These are phyloP conservation scores for Chrysolina americana DNA, from an alignment of 2,888 invertebrate genomes.

Conservation along the genomic window DNA sequence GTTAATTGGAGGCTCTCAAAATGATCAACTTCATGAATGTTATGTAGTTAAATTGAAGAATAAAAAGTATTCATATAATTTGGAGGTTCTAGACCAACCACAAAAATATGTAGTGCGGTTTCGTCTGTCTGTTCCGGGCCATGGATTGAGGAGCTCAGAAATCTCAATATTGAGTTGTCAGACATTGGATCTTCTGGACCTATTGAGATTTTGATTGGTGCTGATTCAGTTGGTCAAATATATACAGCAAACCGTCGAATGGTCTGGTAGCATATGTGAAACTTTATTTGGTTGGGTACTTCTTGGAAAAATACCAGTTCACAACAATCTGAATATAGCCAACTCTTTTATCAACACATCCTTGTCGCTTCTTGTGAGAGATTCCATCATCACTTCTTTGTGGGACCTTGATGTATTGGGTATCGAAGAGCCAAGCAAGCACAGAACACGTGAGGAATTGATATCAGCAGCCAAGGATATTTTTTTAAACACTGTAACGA, in stretches of 20 bases:
- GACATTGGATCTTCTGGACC: background rate
- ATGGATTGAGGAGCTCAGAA: conserved; percentile 1
- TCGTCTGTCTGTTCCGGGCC: background rate
- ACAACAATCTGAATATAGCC: too few species aligned
- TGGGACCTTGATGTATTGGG: too few species aligned
- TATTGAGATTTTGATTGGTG: background rate
- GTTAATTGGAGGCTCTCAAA: too few species aligned
- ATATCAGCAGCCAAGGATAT: background rate
- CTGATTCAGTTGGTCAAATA: background rate
- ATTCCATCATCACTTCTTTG: background rate
- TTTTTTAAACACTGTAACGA: background rate
- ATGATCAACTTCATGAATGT: too few species aligned
- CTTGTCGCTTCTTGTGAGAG: background rate
- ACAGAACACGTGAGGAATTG: background rate
- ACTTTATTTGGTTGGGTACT: too few species aligned
- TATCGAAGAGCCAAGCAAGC: background rate
- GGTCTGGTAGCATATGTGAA: too few species aligned
- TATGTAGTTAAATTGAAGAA: too few species aligned
- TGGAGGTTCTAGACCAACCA: too few species aligned
- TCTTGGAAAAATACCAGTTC: too few species aligned
- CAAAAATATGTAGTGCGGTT: background rate
- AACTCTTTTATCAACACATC: too few species aligned
- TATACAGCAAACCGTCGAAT: background rate
- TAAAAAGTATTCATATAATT: too few species aligned
- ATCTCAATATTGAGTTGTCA: too few species aligned